Percentiles rank a stretch among this genome's conserved stretches.
These are phyloP conservation scores for Acestrorhynchus altus DNA, from an alignment of 2,797 vertebrate species.

Conservation along the genomic window DNA sequence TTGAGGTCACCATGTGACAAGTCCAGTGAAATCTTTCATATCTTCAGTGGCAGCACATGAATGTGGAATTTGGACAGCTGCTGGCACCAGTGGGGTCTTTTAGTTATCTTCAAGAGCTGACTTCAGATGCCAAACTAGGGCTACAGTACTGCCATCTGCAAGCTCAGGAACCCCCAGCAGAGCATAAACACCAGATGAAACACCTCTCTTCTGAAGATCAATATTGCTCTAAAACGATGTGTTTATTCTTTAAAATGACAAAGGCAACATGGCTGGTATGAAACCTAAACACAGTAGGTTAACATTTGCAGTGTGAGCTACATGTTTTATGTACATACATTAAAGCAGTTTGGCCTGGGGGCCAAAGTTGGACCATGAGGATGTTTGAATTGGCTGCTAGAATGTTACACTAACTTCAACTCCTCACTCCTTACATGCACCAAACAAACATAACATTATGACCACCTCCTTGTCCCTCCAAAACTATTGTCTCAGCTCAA, in stretches of 20 bases:
- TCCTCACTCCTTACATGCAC: too few relatives aligned
- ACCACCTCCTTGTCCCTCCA: too few relatives aligned
- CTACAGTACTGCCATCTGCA: slow-evolving; percentile 12
- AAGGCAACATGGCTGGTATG: slow-evolving; percentile 5
- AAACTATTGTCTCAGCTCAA: too few relatives aligned
- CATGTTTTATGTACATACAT: background rate
- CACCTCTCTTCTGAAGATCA: slow-evolving; percentile 13
- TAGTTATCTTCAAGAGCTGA: slow-evolving; percentile 54
- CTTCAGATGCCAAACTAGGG: slow-evolving; percentile 45
- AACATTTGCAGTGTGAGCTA: background rate
- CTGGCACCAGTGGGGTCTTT: slow-evolving; percentile 46
- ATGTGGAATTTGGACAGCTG: slow-evolving; percentile 59
- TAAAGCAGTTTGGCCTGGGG: background rate
- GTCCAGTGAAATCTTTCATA: slow-evolving; percentile 57
- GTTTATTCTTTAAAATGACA: background rate
- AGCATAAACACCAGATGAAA: slow-evolving; percentile 12
- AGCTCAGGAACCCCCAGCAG: background rate
- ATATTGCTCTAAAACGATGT: background rate
- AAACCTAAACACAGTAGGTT: background rate
- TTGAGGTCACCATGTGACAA: slow-evolving; percentile 52
- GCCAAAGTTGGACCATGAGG: too few relatives aligned
- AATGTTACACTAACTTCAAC: too few relatives aligned
- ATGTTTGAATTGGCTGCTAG: too few relatives aligned
- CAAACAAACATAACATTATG: too few relatives aligned
- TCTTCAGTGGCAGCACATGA: slow-evolving; percentile 54